Evolutionary conservation across 2,113 vertebrate species (phyloP).

Genomic region (Catharus bicknelli): DNA sequence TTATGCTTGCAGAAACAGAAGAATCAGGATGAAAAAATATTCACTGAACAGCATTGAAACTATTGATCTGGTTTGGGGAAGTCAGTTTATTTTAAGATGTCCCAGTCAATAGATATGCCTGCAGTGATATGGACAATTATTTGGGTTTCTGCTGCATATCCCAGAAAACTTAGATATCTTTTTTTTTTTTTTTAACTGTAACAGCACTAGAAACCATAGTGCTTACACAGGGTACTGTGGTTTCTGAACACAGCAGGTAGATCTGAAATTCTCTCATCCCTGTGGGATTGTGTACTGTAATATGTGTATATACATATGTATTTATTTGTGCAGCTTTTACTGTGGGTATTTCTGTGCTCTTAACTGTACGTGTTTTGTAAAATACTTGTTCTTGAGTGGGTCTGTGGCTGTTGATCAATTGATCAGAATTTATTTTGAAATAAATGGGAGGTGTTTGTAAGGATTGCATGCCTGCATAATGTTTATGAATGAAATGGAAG

Average conservation of each 20-base stretch:
- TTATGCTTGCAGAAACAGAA: background rate
- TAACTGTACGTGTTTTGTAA: background rate
- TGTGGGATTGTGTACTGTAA: conserved; percentile 59
- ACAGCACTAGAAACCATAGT: background rate
- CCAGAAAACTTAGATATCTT: background rate
- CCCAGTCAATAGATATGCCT: background rate
- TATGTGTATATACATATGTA: background rate
- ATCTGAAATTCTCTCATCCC: conserved; percentile 50
- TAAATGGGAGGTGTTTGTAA: background rate
- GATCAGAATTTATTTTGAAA: background rate
- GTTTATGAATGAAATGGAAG: background rate
- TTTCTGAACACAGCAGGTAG: conserved; percentile 14
- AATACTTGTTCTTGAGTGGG: background rate
- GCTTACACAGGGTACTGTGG: background rate
- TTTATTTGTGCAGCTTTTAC: conserved; percentile 6
- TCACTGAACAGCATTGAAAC: background rate
- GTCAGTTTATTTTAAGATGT: background rate
- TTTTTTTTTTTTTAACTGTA: too few relatives aligned
- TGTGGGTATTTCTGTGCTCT: background rate
- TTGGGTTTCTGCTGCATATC: background rate
- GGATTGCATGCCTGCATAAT: background rate
- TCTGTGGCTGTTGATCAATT: background rate
- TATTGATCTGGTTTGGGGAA: background rate
- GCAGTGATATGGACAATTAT: background rate
- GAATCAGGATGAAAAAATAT: background rate